phyloP scores from a whole-genome alignment of 2,888 invertebrate genomes.

The Andrena hattorfiana region DNA sequence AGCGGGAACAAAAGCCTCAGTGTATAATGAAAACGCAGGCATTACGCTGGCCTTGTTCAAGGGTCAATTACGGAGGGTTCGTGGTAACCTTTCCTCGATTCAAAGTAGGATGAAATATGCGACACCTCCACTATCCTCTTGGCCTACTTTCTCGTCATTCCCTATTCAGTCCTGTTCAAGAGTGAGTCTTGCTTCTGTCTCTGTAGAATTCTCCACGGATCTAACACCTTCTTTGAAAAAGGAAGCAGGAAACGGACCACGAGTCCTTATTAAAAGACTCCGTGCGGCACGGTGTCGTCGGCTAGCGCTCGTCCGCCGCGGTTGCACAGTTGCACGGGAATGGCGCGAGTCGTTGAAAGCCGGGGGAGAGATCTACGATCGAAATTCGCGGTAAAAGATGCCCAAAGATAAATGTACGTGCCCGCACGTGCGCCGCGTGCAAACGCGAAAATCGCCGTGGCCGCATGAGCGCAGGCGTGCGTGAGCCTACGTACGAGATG shows the following conservation, averaged over 20 bases:
- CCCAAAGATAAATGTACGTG: conserved; percentile 43
- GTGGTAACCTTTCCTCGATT: conserved; percentile 29
- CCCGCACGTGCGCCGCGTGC: conserved; percentile 52
- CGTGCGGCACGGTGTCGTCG: no score
- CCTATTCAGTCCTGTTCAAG: no score
- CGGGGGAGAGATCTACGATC: conserved; percentile 35
- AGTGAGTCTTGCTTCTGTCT: no score
- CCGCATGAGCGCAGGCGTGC: conserved; percentile 35
- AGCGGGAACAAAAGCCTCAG: not conserved
- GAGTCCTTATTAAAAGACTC: no score
- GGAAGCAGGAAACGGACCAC: no score
- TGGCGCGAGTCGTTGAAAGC: conserved; percentile 23
- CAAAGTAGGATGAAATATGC: no score
- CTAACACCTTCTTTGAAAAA: no score
- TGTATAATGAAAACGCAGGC: not conserved
- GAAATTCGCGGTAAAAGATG: conserved; percentile 54
- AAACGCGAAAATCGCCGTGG: conserved; percentile 51
- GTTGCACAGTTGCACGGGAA: conserved; percentile 18
- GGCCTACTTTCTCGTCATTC: no score
- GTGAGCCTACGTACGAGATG: conserved; percentile 48
- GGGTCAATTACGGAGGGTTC: conserved; percentile 7
- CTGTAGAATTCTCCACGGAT: no score
- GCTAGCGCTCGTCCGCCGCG: no score
- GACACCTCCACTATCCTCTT: no score
- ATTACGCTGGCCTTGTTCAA: not conserved